Evolutionary conservation across 37 sponge, comb jelly and placozoan genomes (phyloP).

Genomic region (Petrosia ficiformis): DNA sequence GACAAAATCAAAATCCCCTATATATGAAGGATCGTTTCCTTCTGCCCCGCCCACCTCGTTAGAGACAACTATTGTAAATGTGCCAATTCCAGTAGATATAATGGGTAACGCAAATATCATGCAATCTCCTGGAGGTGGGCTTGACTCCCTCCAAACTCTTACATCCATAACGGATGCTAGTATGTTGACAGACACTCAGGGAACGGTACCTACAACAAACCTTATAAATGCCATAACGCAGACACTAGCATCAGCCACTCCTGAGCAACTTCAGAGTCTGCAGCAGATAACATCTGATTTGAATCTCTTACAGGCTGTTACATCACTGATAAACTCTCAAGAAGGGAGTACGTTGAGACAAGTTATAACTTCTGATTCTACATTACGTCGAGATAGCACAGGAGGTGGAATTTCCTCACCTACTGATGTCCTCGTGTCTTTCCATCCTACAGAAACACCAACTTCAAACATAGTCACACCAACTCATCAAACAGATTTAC

Average conservation of each 20-base stretch:
- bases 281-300: constrained; percentile 16
- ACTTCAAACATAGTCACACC: too few relatives aligned
- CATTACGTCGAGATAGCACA: neutral
- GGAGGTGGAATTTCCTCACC: constrained; percentile 56
- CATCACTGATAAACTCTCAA: constrained; percentile 16
- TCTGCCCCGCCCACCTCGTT: neutral
- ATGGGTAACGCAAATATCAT: neutral
- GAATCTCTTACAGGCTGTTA: constrained; percentile 48
- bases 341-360: neutral
- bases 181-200: constrained; percentile 1
- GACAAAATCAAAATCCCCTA: neutral
- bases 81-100: neutral
- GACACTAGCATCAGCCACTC: constrained; percentile 14
- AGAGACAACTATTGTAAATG: neutral
- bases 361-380: constrained; percentile 2
- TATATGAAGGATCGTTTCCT: neutral
- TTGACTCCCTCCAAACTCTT: neutral
- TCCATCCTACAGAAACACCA: too few relatives aligned
- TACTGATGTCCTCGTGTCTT: constrained; percentile 52
- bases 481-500: too few relatives aligned
- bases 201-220: neutral
- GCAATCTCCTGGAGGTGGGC: neutral
- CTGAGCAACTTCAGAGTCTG: constrained; percentile 23
- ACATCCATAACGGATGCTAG: neutral
- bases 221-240: constrained; percentile 16